phyloP scores from a whole-genome alignment of 1,140 invertebrate genomes.

The Megathymus violae region DNA sequence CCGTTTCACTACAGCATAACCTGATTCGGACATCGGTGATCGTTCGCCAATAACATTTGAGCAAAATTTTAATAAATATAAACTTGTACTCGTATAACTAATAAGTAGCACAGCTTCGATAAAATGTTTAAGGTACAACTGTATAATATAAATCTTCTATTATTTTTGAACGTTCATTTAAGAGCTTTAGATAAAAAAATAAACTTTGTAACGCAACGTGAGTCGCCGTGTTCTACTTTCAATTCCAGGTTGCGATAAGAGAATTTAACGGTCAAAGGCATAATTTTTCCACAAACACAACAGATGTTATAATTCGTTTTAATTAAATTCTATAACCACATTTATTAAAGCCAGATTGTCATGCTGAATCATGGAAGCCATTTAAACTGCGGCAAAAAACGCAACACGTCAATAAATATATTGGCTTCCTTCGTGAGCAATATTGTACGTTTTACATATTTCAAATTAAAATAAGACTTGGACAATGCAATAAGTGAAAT shows the following conservation, averaged over 20 bases:
- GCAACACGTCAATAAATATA: no score
- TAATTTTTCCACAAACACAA: neutral
- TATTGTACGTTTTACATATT: slow-evolving; percentile 1
- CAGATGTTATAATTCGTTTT: neutral
- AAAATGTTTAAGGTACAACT: slow-evolving; percentile 30
- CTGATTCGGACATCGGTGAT: neutral
- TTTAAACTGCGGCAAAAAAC: neutral
- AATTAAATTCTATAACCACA: slow-evolving; percentile 8
- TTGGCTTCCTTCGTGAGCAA: slow-evolving; percentile 8
- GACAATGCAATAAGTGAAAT: no score
- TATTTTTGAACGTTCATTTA: slow-evolving; percentile 28
- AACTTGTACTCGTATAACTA: slow-evolving; percentile 30
- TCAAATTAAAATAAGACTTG: no score
- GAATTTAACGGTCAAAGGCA: neutral
- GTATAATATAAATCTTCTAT: slow-evolving; percentile 34
- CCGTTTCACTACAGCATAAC: no score
- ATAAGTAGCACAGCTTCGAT: slow-evolving; percentile 28
- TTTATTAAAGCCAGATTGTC: slow-evolving; percentile 30
- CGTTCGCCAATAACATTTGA: slow-evolving; percentile 18
- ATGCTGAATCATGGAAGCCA: slow-evolving; percentile 24
- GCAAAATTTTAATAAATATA: slow-evolving; percentile 30
- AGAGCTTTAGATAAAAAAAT: slow-evolving; percentile 27
- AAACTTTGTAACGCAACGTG: slow-evolving; percentile 18
- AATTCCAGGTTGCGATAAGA: slow-evolving; percentile 30
- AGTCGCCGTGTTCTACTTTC: slow-evolving; percentile 15